phyloP scores from a whole-genome alignment of 2,797 vertebrate species.

The Sebastolobus alascanus region DNA sequence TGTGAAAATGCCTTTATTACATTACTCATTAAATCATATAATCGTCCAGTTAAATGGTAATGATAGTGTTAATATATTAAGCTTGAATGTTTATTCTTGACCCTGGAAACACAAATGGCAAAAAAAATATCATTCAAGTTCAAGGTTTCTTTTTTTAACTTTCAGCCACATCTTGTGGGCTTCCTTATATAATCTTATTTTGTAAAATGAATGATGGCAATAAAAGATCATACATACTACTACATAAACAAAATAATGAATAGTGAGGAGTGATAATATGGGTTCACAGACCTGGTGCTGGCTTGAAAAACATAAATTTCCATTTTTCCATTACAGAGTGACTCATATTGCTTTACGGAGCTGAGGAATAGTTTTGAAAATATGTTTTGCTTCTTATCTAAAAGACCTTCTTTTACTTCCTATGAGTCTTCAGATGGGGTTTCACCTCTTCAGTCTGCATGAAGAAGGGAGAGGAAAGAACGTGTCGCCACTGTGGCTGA shows the following conservation, averaged over 20 bases:
- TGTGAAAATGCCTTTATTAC: not conserved
- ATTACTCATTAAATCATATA: not conserved
- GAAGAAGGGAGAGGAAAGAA: conserved; percentile 54
- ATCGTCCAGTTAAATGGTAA: not conserved
- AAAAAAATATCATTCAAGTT: not conserved
- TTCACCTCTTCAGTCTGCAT: conserved; percentile 5
- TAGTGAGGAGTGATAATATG: not conserved
- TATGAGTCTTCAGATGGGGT: not conserved
- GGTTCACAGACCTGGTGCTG: not conserved
- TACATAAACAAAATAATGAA: not conserved
- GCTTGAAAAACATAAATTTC: not conserved
- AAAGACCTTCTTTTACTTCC: not conserved
- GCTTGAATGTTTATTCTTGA: too few species aligned
- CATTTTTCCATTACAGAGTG: not conserved
- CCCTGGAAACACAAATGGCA: not conserved
- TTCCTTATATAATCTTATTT: not conserved
- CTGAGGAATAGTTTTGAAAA: conserved; percentile 5
- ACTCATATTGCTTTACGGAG: not conserved
- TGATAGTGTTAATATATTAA: not conserved
- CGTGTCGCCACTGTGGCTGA: conserved; percentile 47
- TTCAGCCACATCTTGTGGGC: not conserved
- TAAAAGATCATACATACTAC: not conserved
- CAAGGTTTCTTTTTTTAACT: not conserved
- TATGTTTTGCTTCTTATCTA: conserved; percentile 12
- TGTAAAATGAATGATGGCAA: not conserved